Base-by-base conservation (phyloP, 1,140 invertebrate species). In the Ceratina australensis region DNA sequence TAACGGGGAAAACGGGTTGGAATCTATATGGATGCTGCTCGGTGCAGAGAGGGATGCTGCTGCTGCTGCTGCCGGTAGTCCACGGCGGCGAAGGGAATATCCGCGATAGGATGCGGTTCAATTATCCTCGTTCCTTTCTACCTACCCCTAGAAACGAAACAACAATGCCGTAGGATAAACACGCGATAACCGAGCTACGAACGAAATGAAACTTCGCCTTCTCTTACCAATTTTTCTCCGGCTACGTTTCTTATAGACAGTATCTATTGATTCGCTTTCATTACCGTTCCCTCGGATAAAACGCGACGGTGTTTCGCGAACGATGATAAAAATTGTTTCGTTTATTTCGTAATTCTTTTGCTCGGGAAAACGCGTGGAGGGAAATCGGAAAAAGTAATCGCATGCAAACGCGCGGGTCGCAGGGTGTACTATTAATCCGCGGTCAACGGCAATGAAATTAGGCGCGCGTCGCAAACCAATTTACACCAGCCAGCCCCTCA, bases 101-200 rank as follows among this genome's bases (percentile, higher is more conserved):
- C 77, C 86, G 78, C 72, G 81, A 86, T 81, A 81, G 79, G 85
- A 85, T 86, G 82, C 83, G 81, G 87, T 86, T 86, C 86, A 89
- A 89, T 90, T 89, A 89, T 89, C 86, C 87, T 77, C 72, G 78
- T 84, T 84, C 83, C 81, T 87, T 89, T 86, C 87, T 83, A 83
- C 71, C 22, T n/a, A n/a, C 16, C 22, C 16, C 26, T 74, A 79
- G 60, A 81, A 81, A 85, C 72, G 82, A 89, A 89, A 87, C 86
- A 90, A 89, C 88, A 90, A 89, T 89, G 86, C 80, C 79, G 81
- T 84, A 87, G 89, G 88, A 90, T 89, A 90, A 90, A 90, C 86
- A 87, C 75, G 75, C 80, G 87, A 86, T 87, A 87, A 89, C 87
- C 81, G 82, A 61, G 65, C 75, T 81, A 85, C 79, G 79, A 81